Base-by-base conservation (phyloP, 2,113 vertebrate species). In the Elephantulus edwardii region DNA sequence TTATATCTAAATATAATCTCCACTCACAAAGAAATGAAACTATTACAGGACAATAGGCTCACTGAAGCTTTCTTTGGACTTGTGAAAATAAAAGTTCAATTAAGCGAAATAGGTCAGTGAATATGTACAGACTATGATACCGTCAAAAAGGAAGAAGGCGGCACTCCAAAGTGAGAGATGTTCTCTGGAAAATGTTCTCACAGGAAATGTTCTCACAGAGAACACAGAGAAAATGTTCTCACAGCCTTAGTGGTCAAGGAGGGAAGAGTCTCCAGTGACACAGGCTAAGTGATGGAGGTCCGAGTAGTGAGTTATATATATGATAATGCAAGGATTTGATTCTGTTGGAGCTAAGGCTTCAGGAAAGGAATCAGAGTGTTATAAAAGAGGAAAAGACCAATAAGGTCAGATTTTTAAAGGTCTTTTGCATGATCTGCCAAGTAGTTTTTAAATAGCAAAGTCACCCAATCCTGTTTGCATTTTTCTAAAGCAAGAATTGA, bases 261-360 rank as follows among this genome's bases (percentile, higher is more conserved):
- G 9, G 71, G 7, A 76, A 26, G 44, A 20, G 50, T 60, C n/a
- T 50, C 58, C 82, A 24, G 12, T 4, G 5, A 8, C 12, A 26
- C 5, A 6, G 7, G 11, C 22, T 38, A 42, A 68, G 19, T 6
- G 13, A 68, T 1, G 7, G 35, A 70, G 24, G 2, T 28, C 4
- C 20, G 33, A 50, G 54, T 0, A 70, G 6, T 33, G 3, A 20
- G 17, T 11, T 19, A 0, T 0, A 19, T 33, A 11, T 11, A 26
- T 35, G 46, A 77, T 66, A 40, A 50, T 70, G 62, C 24, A 44
- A 26, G 68, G 42, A 14, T 7, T 35, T 46, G 46, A 6, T 19
- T 42, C 17, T 3, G 46, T 9, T 81, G 42, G 44, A 17, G 13
- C 3, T 62, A 13, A 64, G 30, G 50, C 22, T 38, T 3, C 35